Evolutionary conservation across 2,113 vertebrate genomes (phyloP), one percentile per base, ranked within the genome.

Genomic region (Nycticorax nycticorax): DNA sequence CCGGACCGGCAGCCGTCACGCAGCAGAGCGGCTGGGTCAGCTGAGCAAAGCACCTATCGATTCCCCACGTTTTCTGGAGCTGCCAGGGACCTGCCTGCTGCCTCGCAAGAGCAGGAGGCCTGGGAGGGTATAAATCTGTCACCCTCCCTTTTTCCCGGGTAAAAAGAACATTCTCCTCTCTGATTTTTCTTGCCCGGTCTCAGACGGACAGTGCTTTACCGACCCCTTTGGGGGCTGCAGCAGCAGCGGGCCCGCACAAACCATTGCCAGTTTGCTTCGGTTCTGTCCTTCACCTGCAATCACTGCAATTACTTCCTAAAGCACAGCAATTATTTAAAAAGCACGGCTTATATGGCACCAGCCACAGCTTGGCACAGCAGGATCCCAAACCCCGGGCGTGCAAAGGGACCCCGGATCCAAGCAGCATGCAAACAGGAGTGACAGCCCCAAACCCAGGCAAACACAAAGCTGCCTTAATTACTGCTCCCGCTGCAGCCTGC

Each of bases 1-100:
- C 26, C 1, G 2, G 33, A 16, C 6, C 0, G 2, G 22, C 3
- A 1, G 5, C 8, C 10, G 5, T 3, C 2, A 2, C 6, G 32
- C 12, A 9, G 48, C 53, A 43, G 72, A 66, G 8, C 15, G 35
- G 27, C 12, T 14, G 23, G 48, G 12, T 9, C 52, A 6, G 45
- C 27, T 32, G 14, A 37, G 43, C 52, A 30, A 55, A 22, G 7
- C 2, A 1, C 24, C 14, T 0, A 0, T 15, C 6, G 3, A 10
- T 22, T 14, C 12, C 37, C 27, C 11, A 12, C 10, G 2, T 53
- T 72, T 82, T 47, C 79, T 52, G 72, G 45, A 95, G 21, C 22
- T 68, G 13, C 28, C 50, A 30, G 1, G 14, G 15, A 50, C 5
- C 55, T 14, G 6, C 45, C 10, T 11, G 7, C 26, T 53, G 47